Evolutionary conservation across 1,140 invertebrate genomes (phyloP), one percentile per base, ranked within the genome.

Genomic region (Panulirus ornatus): DNA sequence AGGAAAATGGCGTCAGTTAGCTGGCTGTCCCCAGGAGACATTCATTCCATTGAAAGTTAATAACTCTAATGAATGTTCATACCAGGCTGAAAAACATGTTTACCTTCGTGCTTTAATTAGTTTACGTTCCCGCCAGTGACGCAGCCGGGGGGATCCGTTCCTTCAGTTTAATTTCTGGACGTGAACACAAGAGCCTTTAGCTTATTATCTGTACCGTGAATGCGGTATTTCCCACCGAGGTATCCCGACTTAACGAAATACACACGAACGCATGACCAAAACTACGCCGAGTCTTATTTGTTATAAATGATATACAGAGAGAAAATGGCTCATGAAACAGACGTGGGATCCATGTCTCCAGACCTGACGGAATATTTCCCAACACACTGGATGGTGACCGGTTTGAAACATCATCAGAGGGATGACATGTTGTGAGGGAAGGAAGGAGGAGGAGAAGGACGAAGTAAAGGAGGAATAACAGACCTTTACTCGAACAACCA

Each of bases 1-100:
- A 70, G 71, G 71, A 75, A 75, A 75, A 75, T 75, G 40, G 75
- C 75, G 75, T 40, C 75, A 34, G 75, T 78, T 16, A 44, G 16
- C 40, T 44, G 19, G 22, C 2, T 34, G 71, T 30, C 40, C 27
- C 27, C 30, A 75, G 44, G 44, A 47, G 75, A 75, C 75, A 11
- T 22, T 75, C 75, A 44, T 78, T 78, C 42, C 44, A 42, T 3
- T 34, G 44, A 78, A 44, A 44, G 6, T 34, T 73, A 40, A 58
- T 5, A 40, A 44, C 19, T 75, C 71, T 75, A 38, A 75, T 75
- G 30, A 75, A 78, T 44, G 34, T 78, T 78, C 5, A 78, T 22
- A 78, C 16, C 19, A 27, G 75, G 38, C 22, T 27, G 75, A 27
- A 66, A 58, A 84, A 63, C 54, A 84, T 84, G 51, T 84, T 63